Evolutionary conservation across 2,797 vertebrate genomes (phyloP).

Genomic region (Sebastes elongatus): DNA sequence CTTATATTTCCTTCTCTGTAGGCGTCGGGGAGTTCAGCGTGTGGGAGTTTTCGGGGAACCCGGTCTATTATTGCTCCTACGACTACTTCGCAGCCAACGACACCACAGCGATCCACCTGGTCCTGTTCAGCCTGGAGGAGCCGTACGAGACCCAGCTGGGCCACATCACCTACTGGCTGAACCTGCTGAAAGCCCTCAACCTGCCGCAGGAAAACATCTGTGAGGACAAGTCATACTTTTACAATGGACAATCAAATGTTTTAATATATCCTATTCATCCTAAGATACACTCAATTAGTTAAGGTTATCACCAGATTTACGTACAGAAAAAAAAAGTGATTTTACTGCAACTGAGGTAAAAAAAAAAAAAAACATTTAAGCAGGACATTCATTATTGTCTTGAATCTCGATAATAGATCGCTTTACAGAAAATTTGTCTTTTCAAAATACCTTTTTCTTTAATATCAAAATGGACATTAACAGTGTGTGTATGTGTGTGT

Average conservation of each 20-base stretch:
- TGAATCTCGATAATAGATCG: background rate
- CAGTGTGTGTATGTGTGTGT: background rate
- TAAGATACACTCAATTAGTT: background rate
- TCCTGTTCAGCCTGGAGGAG: slow-evolving; percentile 95
- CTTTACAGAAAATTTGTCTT: accelerated
- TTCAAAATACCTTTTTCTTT: background rate
- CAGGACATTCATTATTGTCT: background rate
- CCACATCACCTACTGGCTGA: slow-evolving; percentile 98
- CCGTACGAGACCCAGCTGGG: slow-evolving; percentile 96
- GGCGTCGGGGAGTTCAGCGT: slow-evolving; percentile 96
- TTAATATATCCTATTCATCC: background rate
- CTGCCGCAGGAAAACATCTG: slow-evolving; percentile 91
- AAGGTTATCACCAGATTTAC: background rate
- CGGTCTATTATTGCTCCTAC: slow-evolving; percentile 94
- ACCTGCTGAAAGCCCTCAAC: slow-evolving; percentile 92
- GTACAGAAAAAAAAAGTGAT: background rate
- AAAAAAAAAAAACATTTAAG: too few species aligned
- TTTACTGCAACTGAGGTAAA: background rate
- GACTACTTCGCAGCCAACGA: slow-evolving; percentile 97
- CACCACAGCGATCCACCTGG: slow-evolving; percentile 89
- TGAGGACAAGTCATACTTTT: slow-evolving; percentile 63
- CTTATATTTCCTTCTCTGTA: slow-evolving; percentile 44
- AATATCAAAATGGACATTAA: background rate
- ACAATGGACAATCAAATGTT: background rate
- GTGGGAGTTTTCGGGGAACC: slow-evolving; percentile 98